These are phyloP conservation scores for Physella acuta DNA, from an alignment of 1,140 invertebrate species.

Conservation along the genomic window DNA sequence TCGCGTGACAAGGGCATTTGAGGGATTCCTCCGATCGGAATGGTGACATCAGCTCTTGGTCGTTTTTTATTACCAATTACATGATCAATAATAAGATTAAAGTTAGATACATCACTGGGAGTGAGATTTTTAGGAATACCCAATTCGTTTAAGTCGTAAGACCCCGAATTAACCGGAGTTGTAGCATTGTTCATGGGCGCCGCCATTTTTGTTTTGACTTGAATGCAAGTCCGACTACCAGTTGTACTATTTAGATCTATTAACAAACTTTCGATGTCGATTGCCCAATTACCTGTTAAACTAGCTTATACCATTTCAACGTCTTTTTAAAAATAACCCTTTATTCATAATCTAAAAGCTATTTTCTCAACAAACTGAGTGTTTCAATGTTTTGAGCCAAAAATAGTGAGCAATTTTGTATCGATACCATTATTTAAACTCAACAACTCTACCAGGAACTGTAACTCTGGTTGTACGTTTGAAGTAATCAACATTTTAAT, in stretches of 20 bases:
- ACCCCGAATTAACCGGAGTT: neutral
- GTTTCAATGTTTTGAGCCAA: no score
- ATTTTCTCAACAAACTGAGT: no score
- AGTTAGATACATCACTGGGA: constrained; percentile 34
- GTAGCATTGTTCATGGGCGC: constrained; percentile 30
- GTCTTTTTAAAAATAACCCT: no score
- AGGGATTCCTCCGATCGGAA: constrained; percentile 35
- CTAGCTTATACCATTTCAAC: no score
- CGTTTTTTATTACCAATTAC: constrained; percentile 38
- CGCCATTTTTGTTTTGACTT: constrained; percentile 28
- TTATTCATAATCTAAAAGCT: no score
- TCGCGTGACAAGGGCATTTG: constrained; percentile 41
- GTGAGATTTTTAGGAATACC: constrained; percentile 25
- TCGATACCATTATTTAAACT: no score
- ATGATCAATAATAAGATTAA: constrained; percentile 41
- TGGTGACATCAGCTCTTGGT: constrained; percentile 16
- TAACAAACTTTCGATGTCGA: neutral
- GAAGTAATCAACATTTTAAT: no score
- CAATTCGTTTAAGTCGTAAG: neutral
- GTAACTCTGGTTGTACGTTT: no score
- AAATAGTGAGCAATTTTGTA: no score
- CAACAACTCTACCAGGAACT: no score
- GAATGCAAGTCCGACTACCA: neutral
- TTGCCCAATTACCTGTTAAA: no score
- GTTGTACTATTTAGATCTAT: neutral